phyloP scores from a whole-genome alignment of 2,113 vertebrate species.

The Nerophis ophidion region DNA sequence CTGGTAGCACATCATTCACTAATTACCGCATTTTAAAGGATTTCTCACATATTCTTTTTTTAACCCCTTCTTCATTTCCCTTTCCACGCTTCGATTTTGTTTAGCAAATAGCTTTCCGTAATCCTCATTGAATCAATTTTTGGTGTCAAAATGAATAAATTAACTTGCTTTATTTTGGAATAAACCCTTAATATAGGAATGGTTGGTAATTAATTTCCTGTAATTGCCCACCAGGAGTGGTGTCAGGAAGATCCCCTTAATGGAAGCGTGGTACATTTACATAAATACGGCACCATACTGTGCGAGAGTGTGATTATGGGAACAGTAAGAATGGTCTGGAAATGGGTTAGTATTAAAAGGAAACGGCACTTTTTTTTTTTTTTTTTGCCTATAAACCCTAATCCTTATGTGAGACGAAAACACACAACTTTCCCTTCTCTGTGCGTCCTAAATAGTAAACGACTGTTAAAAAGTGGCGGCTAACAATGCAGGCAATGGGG shows the following conservation, averaged over 20 bases:
- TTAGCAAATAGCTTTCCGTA: slow-evolving; percentile 71
- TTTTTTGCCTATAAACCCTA: too few species aligned
- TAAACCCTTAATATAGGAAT: slow-evolving; percentile 70
- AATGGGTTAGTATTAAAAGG: too few species aligned
- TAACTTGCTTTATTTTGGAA: slow-evolving; percentile 71
- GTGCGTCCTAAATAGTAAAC: too few species aligned
- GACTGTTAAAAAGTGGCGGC: too few species aligned
- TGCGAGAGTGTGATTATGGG: slow-evolving; percentile 41
- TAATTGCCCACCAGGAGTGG: slow-evolving; percentile 72
- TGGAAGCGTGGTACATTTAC: slow-evolving; percentile 62
- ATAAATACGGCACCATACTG: slow-evolving; percentile 55
- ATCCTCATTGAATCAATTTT: slow-evolving; percentile 69
- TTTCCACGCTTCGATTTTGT: slow-evolving; percentile 57
- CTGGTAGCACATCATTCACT: slow-evolving; percentile 51
- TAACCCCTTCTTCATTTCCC: slow-evolving; percentile 58
- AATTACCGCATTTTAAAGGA: slow-evolving; percentile 62
- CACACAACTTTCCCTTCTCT: too few species aligned
- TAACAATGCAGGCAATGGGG: too few species aligned
- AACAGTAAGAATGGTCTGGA: slow-evolving; percentile 6
- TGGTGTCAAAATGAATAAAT: slow-evolving; percentile 68
- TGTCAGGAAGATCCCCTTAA: slow-evolving; percentile 66
- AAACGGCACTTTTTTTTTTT: too few species aligned
- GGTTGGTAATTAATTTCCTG: slow-evolving; percentile 72
- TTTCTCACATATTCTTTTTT: slow-evolving; percentile 67
- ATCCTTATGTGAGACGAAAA: too few species aligned